phyloP scores from a whole-genome alignment of 1,140 invertebrate genomes.

The Araneus ventricosus region DNA sequence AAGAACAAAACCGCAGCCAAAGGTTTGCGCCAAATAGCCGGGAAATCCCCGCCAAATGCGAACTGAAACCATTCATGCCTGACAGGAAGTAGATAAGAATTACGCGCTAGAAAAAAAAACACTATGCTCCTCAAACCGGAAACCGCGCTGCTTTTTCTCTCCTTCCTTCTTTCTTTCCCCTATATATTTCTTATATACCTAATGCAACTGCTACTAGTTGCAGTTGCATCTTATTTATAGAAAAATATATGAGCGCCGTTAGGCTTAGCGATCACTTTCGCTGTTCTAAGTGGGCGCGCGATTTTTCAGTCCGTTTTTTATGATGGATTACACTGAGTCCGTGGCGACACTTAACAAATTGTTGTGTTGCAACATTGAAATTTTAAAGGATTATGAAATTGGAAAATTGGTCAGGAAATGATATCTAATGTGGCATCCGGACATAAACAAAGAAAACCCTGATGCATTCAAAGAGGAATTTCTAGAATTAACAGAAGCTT shows the following conservation, averaged over 20 bases:
- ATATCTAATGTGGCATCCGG: neutral
- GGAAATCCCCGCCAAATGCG: too few relatives aligned
- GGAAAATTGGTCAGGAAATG: neutral
- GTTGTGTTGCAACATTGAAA: neutral
- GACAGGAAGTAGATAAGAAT: too few relatives aligned
- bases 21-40: too few relatives aligned
- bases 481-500: neutral
- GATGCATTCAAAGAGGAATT: neutral
- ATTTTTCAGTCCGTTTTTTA: neutral
- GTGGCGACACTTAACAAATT: neutral
- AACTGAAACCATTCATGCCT: too few relatives aligned
- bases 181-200: neutral
- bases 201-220: neutral
- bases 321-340: too few relatives aligned
- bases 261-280: too few relatives aligned
- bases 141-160: neutral
- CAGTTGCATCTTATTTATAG: neutral
- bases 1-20: too few relatives aligned
- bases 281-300: neutral
- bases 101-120: too few relatives aligned
- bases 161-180: too few relatives aligned
- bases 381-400: neutral
- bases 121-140: too few relatives aligned
- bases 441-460: neutral
- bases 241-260: neutral